Evolutionary conservation across 1,140 invertebrate species (phyloP).

Genomic region (Drosophila kikkawai): DNA sequence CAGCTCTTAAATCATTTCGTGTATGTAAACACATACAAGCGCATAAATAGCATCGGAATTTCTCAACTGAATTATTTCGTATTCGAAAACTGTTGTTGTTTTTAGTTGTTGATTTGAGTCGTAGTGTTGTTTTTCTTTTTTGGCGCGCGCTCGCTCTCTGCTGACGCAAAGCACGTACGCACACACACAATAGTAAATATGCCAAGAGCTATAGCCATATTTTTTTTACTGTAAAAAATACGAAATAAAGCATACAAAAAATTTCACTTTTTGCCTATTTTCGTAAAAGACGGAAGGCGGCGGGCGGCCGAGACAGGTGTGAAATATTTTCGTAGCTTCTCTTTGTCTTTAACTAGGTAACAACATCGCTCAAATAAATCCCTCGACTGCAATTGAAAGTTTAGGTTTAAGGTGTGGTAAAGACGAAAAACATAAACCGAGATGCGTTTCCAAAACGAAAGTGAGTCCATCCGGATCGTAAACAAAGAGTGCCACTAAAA

Average conservation of each 20-base stretch:
- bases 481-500: conserved; percentile 32
- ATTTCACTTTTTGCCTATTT: conserved; percentile 81
- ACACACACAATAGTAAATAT: conserved; percentile 21
- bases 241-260: conserved; percentile 47
- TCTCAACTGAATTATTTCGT: conserved; percentile 59
- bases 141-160: conserved; percentile 42
- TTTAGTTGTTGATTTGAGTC: conserved; percentile 24
- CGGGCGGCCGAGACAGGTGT: conserved; percentile 57
- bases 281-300: conserved; percentile 43
- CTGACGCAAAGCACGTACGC: conserved; percentile 79
- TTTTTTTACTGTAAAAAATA: conserved; percentile 44
- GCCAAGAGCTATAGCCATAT: conserved; percentile 25
- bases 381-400: conserved; percentile 41
- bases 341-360: conserved; percentile 29
- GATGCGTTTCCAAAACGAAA: conserved; percentile 44
- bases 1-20: conserved; percentile 4
- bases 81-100: conserved; percentile 38
- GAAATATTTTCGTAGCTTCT: conserved; percentile 55
- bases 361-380: conserved; percentile 14
- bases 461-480: conserved; percentile 21
- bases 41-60: conserved; percentile 17
- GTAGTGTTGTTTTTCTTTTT: conserved; percentile 34
- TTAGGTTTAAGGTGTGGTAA: conserved; percentile 18
- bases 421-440: conserved; percentile 1
- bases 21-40: conserved; percentile 3